phyloP scores from a whole-genome alignment of 2,113 vertebrate species.

The Hippolais icterina region DNA sequence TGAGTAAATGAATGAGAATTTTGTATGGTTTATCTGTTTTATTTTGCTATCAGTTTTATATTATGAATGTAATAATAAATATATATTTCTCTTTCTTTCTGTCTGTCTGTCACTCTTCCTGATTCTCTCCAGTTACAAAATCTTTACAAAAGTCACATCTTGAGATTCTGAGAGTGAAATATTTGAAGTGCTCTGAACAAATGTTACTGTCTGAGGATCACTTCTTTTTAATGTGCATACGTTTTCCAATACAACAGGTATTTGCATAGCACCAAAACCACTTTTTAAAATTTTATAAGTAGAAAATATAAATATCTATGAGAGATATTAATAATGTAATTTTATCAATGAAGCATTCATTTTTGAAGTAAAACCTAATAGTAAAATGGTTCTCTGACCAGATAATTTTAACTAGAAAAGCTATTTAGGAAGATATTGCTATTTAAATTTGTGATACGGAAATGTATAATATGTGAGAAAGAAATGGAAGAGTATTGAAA shows the following conservation, averaged over 20 bases:
- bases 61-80: not conserved
- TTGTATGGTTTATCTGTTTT: not conserved
- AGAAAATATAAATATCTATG: not conserved
- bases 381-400: not conserved
- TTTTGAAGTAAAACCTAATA: not conserved
- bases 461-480: not conserved
- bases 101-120: not conserved
- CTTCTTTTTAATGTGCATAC: not conserved
- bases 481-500: not conserved
- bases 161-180: not conserved
- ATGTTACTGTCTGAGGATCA: not conserved
- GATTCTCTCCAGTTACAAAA: not conserved
- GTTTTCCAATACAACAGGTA: not conserved
- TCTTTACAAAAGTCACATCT: not conserved
- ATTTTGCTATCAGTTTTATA: not conserved
- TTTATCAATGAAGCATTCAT: not conserved
- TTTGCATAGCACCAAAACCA: rapidly evolving
- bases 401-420: not conserved
- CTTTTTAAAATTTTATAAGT: not conserved
- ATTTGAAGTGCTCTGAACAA: not conserved
- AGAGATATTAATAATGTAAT: not conserved
- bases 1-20: not conserved
- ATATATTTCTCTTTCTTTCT: not conserved
- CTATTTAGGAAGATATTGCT: not conserved
- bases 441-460: not conserved